These are phyloP conservation scores for Miichthys miiuy DNA, from an alignment of 2,797 vertebrate species.

Conservation along the genomic window DNA sequence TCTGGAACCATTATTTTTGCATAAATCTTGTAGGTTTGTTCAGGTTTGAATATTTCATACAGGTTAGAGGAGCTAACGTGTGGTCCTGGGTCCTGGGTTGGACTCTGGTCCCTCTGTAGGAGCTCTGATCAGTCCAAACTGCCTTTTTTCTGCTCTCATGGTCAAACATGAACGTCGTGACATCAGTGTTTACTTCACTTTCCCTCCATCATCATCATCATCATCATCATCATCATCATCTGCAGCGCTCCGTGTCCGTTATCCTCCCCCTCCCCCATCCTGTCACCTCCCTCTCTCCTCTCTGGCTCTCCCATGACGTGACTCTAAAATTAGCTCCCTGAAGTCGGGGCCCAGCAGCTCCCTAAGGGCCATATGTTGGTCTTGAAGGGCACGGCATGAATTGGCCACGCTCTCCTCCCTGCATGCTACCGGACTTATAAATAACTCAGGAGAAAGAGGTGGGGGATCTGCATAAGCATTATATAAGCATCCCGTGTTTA, in stretches of 20 bases:
- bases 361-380: slow-evolving; percentile 70
- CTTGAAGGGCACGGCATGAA: slow-evolving; percentile 82
- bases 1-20: no score
- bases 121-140: background rate
- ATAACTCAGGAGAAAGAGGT: slow-evolving; percentile 63
- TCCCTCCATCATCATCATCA: slow-evolving; percentile 19
- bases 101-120: no score
- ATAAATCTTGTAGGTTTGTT: no score
- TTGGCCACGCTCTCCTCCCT: slow-evolving; percentile 57
- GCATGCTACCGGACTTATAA: slow-evolving; percentile 72
- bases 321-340: slow-evolving; percentile 83
- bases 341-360: slow-evolving; percentile 70
- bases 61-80: no score
- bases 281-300: slow-evolving; percentile 72
- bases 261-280: slow-evolving; percentile 58
- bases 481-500: slow-evolving; percentile 81
- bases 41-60: no score
- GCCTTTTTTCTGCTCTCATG: background rate
- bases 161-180: slow-evolving; percentile 9
- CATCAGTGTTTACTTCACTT: slow-evolving; percentile 1
- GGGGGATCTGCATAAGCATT: slow-evolving; percentile 66
- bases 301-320: slow-evolving; percentile 73
- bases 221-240: no score
- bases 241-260: slow-evolving; percentile 24
- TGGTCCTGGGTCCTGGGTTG: no score